Evolutionary conservation across 2,888 invertebrate genomes (phyloP).

Genomic region (Neria commutata): DNA sequence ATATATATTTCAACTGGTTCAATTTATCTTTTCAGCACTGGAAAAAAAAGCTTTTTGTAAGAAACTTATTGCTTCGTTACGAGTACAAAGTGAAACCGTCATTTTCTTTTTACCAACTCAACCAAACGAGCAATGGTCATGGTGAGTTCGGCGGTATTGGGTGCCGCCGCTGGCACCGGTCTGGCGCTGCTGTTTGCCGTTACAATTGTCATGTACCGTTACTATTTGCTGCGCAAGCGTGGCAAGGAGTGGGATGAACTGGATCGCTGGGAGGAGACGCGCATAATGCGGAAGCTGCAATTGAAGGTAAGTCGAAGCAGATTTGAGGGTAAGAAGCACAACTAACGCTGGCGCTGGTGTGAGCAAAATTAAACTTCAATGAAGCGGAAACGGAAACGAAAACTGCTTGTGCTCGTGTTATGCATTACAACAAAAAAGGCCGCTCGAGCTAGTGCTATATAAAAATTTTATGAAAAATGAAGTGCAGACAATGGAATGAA

Average conservation of each 20-base stretch:
- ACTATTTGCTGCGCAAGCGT: constrained; percentile 67
- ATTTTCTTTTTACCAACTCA: neutral
- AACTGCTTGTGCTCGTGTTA: neutral
- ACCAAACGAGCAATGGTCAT: constrained; percentile 65
- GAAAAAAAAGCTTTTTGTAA: too few species aligned
- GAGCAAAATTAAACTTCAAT: too few species aligned
- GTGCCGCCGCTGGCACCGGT: constrained; percentile 72
- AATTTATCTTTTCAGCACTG: too few species aligned
- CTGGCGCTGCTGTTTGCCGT: constrained; percentile 70
- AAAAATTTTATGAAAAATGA: too few species aligned
- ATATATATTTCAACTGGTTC: too few species aligned
- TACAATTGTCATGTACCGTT: constrained; percentile 71
- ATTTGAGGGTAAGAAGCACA: constrained; percentile 12
- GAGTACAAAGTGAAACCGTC: too few species aligned
- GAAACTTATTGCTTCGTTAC: too few species aligned
- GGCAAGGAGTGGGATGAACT: constrained; percentile 69
- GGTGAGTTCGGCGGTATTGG: constrained; percentile 72
- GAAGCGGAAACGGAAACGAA: neutral
- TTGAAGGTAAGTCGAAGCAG: constrained; percentile 50
- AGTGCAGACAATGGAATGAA: too few species aligned
- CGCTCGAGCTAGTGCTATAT: too few species aligned
- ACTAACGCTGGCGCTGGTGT: neutral
- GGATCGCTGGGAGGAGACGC: constrained; percentile 65
- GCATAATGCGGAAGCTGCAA: constrained; percentile 59
- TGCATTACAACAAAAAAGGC: neutral